Percentiles rank a stretch among this genome's conserved stretches.
These are phyloP conservation scores for Podiceps cristatus DNA, from an alignment of 2,113 vertebrate species.

Conservation along the genomic window DNA sequence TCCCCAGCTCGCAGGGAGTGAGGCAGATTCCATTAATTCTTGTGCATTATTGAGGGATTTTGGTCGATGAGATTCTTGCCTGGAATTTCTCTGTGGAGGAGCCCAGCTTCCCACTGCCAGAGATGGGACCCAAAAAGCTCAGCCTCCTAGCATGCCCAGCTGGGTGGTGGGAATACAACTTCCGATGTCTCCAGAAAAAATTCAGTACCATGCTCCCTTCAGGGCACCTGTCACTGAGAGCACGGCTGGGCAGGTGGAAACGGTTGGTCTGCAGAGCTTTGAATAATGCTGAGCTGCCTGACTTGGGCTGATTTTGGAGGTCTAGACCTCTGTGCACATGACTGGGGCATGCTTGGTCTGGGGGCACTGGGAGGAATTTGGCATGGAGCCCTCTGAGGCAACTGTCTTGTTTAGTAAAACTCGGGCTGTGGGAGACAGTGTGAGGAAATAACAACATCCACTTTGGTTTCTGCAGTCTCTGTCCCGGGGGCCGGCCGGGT, in stretches of 20 bases:
- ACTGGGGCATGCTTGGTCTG: neutral
- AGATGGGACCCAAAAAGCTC: neutral
- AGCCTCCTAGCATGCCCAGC: neutral
- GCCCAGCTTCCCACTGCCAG: neutral
- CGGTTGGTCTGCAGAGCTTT: neutral
- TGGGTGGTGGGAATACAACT: neutral
- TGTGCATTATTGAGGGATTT: conserved; percentile 14
- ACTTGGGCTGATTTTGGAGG: neutral
- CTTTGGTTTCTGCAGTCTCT: conserved; percentile 45
- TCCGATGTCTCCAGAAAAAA: neutral
- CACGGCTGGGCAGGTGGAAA: neutral
- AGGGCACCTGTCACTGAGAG: neutral
- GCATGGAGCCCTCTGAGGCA: neutral
- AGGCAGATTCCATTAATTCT: conserved; percentile 51
- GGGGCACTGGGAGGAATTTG: conserved; percentile 1
- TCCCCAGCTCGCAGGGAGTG: neutral
- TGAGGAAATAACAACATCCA: conserved; percentile 57
- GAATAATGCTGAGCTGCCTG: neutral
- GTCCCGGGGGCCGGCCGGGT: neutral
- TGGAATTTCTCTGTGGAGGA: conserved; percentile 21
- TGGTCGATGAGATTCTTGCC: neutral
- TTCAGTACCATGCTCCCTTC: neutral
- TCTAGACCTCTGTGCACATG: neutral
- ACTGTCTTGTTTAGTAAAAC: conserved; percentile 26
- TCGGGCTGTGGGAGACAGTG: neutral